Base-by-base conservation (phyloP, 2,888 invertebrate species). In the Thecophora atra region DNA sequence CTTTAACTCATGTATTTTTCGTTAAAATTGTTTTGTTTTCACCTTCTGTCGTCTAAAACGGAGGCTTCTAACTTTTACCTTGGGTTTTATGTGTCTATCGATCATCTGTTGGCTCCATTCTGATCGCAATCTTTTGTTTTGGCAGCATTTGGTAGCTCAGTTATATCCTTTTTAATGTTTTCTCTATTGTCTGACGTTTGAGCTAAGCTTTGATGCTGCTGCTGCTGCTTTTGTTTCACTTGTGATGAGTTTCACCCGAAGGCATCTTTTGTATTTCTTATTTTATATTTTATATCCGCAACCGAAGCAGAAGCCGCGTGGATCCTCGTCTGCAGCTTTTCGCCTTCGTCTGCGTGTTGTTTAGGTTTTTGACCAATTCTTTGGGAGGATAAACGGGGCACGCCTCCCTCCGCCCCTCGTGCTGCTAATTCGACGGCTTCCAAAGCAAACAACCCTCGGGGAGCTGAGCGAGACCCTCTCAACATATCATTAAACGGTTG, bases 401-500 rank as follows among this genome's bases (percentile, higher is more conserved):
- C 47, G 47, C 47, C 54, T 17, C 8, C 54, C 21, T 24, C 54
- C 63, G 19, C 26, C 11, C 30, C 28, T 15, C 54, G 52, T 21
- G 24, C 54, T 52, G 7, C 7, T 42, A 63, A 42, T 11, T 19
- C 17, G n/a, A n/a, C 2, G 21, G 21, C 24, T 44, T 64, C 26
- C 67, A 30, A 54, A 54, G 67, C 54, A 37, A 67, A 52, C 54
- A 52, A 54, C 67, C 67, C 52, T 66, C 52, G 19, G 68, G 58
- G 42, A 8, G 15, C 17, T 28, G 19, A 30, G 19, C 24, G 42
- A 42, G 44, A 26, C 21, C 11, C 11, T n/a, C 44, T 30, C 4
- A 69, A 58, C 82, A 79, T 85, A 82, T 85, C 81, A 85, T 85
- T 85, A 85, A 82, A 79, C 85, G 83, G 85, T 85, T 85, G 85